Base-by-base conservation (phyloP, 1,140 invertebrate species). In the Drosophila nasuta region DNA sequence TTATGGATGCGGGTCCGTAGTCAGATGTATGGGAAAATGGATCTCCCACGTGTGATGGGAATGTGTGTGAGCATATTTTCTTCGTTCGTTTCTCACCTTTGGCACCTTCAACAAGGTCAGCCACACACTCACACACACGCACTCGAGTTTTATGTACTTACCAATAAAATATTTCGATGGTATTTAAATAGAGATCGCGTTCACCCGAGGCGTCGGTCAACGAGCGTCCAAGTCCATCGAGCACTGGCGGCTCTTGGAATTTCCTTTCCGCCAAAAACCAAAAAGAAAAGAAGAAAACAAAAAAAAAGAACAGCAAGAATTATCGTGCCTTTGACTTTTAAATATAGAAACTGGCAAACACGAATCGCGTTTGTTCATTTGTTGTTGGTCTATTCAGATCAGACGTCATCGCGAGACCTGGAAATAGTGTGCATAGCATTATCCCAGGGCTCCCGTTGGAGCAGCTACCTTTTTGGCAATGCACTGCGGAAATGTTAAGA, bases 271-370 rank as follows among this genome's bases (percentile, higher is more conserved):
- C 51, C 17, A 28, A 57, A 57, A 73, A 73, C 67, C 13, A 35
- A 45, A 6, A 48, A 30, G 30, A 10, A 20, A 20, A 20, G 20
- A 20, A 20, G 1, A 13, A 56, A 6, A 33, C 1, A 20, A 28
- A 54, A 6, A 54, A 56, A 15, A 35, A 64, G 64, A 35, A 20
- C 62, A 62, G 15, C 43, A 46, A 33, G 35, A 76, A 72, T 51
- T 62, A 69, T 79, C 65, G 69, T 88, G 82, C 80, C 83, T 80
- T 80, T 82, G 82, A 77, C 79, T 86, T 87, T 88, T 86, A 88
- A 79, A 88, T 82, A 76, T 87, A 87, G 82, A 86, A 67, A 67
- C 71, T 65, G 60, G 49, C 65, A 69, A 51, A 86, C 77, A 82
- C 79, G 51, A 79, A 86, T 69, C 30, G 51, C 77, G 63, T 74